Evolutionary conservation across 1,140 invertebrate genomes (phyloP).

Genomic region (Delia radicum): DNA sequence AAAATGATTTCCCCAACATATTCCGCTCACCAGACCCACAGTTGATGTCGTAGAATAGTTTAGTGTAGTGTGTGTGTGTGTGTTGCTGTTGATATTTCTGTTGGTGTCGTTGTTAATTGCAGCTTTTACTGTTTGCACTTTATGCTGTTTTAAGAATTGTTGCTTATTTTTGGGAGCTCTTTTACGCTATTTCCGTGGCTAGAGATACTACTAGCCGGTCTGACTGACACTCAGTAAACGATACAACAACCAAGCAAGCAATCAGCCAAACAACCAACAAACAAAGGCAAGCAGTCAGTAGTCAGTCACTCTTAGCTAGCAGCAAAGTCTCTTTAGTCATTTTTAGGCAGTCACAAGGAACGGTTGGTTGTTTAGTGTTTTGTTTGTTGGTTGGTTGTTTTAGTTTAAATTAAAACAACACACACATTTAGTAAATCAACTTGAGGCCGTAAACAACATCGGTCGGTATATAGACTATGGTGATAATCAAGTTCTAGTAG

Average conservation of each 20-base stretch:
- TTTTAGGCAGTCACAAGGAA: conserved; percentile 15
- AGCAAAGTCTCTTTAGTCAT: neutral
- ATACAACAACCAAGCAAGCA: neutral
- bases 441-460: conserved; percentile 3
- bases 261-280: neutral
- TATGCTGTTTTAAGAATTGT: neutral
- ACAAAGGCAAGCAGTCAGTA: conserved; percentile 5
- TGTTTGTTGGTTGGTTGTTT: neutral
- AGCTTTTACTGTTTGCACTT: conserved; percentile 6
- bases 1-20: no score
- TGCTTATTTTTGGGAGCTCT: neutral
- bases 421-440: neutral
- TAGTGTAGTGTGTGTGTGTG: no score
- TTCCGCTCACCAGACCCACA: no score
- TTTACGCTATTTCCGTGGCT: neutral
- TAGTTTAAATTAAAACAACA: neutral
- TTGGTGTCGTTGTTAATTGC: neutral
- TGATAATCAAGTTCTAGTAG: neutral
- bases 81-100: neutral
- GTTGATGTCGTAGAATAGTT: no score
- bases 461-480: neutral
- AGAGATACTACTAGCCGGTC: neutral
- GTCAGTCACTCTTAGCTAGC: no score
- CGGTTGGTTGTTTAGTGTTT: conserved; percentile 9
- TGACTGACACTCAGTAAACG: neutral